phyloP scores from a whole-genome alignment of 2,888 invertebrate species.

The Leptopilina myrica region DNA sequence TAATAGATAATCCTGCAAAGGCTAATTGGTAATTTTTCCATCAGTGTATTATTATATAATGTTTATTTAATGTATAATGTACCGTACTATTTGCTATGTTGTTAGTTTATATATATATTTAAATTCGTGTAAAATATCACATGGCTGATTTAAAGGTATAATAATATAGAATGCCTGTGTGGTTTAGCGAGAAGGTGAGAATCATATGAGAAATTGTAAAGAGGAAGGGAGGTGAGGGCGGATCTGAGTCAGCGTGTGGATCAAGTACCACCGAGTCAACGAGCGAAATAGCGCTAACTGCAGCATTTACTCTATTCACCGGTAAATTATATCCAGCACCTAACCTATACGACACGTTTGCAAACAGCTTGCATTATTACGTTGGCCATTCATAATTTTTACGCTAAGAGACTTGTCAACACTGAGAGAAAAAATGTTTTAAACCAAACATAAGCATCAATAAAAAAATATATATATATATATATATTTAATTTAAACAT shows the following conservation, averaged over 20 bases:
- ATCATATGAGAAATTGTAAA: conserved; percentile 38
- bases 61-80: background rate
- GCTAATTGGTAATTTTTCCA: too few relatives aligned
- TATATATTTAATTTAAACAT: too few relatives aligned
- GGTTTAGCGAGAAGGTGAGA: conserved; percentile 43
- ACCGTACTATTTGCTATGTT: background rate
- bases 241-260: conserved; percentile 74
- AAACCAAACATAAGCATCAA: too few relatives aligned
- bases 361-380: conserved; percentile 66
- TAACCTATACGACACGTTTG: conserved; percentile 55
- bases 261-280: conserved; percentile 74
- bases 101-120: background rate
- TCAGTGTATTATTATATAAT: too few relatives aligned
- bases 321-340: conserved; percentile 59
- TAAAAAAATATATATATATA: too few relatives aligned
- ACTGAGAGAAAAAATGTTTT: too few relatives aligned
- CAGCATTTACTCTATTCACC: conserved; percentile 59
- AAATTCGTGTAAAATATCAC: background rate
- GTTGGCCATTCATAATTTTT: conserved; percentile 72
- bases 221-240: conserved; percentile 64
- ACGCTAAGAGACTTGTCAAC: conserved; percentile 53
- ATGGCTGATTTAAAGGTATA: conserved; percentile 18
- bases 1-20: too few relatives aligned
- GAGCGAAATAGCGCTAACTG: conserved; percentile 66
- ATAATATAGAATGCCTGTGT: too few relatives aligned